Evolutionary conservation across 2,888 invertebrate genomes (phyloP).

Genomic region (Ashinkailepas kermadecensis): DNA sequence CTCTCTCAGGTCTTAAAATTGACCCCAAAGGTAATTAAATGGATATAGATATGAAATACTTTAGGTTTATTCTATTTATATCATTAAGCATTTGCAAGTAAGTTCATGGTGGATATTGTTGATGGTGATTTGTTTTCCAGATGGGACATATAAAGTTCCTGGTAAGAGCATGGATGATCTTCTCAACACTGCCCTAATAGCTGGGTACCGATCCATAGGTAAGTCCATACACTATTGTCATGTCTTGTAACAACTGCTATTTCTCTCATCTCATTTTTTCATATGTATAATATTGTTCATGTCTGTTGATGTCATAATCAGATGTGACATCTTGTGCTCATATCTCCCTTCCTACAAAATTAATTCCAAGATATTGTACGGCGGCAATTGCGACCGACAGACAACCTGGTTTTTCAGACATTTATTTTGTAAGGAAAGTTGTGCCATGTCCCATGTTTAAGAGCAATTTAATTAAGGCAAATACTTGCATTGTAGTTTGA

Average conservation of each 20-base stretch:
- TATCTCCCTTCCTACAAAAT: neutral
- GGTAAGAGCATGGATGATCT: neutral
- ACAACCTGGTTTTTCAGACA: neutral
- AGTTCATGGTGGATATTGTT: too few species aligned
- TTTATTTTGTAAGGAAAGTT: neutral
- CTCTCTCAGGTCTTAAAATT: too few species aligned
- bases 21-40: too few species aligned
- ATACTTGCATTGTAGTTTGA: too few species aligned
- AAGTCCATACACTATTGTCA: neutral
- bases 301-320: neutral
- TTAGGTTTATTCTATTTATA: too few species aligned
- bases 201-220: conserved; percentile 2
- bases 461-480: too few species aligned
- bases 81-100: too few species aligned
- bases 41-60: too few species aligned
- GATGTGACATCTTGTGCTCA: neutral
- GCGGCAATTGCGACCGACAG: neutral
- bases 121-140: neutral
- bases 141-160: conserved; percentile 6
- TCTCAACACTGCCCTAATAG: neutral
- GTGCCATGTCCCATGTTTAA: neutral
- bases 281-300: neutral
- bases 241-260: neutral
- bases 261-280: neutral
- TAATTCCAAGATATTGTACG: neutral